Conservation (phyloP, 2,113 vertebrate genomes). For the Petrocephalus zakoni region DNA sequence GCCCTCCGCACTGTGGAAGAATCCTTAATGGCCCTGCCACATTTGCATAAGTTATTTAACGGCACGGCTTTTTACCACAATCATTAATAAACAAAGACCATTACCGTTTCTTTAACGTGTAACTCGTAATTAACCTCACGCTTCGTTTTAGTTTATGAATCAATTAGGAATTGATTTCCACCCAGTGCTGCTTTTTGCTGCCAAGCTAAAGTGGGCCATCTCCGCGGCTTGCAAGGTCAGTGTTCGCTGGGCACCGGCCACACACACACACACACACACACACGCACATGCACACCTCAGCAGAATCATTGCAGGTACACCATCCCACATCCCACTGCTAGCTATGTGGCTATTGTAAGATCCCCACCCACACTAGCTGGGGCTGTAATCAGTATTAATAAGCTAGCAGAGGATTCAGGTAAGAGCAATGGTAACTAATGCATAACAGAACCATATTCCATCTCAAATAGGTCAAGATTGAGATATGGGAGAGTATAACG, state of each 20-base stretch:
- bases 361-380: neutral
- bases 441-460: neutral
- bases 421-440: constrained; percentile 21
- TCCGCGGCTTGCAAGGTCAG: neutral
- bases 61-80: neutral
- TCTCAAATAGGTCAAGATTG: constrained; percentile 1
- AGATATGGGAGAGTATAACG: neutral
- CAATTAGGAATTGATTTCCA: constrained; percentile 21
- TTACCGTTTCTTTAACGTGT: constrained; percentile 11
- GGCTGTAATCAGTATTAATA: constrained; percentile 2
- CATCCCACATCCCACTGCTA: neutral
- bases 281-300: neutral
- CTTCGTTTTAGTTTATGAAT: constrained; percentile 23
- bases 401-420: constrained; percentile 4
- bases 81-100: constrained; percentile 23
- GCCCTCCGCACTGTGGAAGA: neutral
- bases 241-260: neutral
- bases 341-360: neutral
- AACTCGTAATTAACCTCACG: constrained; percentile 13
- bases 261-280: neutral
- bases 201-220: neutral
- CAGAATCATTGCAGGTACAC: neutral
- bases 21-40: constrained; percentile 9
- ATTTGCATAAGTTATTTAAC: constrained; percentile 22
- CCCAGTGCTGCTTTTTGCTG: neutral